Base-by-base conservation (phyloP, 2,113 vertebrate genomes). In the Chaenogobius annularis region DNA sequence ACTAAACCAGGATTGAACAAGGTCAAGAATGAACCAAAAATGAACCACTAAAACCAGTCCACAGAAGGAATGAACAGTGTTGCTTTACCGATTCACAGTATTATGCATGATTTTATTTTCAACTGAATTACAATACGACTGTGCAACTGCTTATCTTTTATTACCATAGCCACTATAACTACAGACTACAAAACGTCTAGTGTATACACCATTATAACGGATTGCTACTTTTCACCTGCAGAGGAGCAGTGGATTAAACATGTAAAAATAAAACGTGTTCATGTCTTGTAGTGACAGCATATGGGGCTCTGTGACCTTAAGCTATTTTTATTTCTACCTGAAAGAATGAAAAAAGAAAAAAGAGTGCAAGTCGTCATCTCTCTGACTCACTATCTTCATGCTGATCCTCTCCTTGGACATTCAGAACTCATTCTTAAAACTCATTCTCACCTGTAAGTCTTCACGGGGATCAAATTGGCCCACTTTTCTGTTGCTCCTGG, bases 271-370 rank as follows among this genome's bases (percentile, higher is more conserved):
- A 43, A 43, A 10, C 7, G 17, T 7, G n/a, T 54, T 2, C 17
- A 20, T 54, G 9, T 50, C 15, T 50, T 50, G 20, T 3, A 14
- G 11, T 58, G 46, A 54, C 10, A 19, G 26, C 26, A 52, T 52
- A 37, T 68, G 17, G 20, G 23, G 61, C 26, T 55, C 3, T 19
- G 22, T 80, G 54, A 55, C 26, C 46, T 69, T 22, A 19, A 10
- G 59, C 31, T 61, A 74, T 59, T 77, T 71, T 55, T 68, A 68
- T 71, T 83, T 64, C 68, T 78, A 68, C 37, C 44, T 73, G 26
- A 46, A 65, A 71, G 58, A 46, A 11, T 31, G 26, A 31, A 31
- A 31, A 31, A 40, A 70, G 12, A 26, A 11, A 62, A 62, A 62
- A 58, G 12, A 12, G 22, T 12, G 11, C 12, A 26, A 22, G 22